Conservation (phyloP, 2,113 vertebrate species). For the Penelope pileata region DNA sequence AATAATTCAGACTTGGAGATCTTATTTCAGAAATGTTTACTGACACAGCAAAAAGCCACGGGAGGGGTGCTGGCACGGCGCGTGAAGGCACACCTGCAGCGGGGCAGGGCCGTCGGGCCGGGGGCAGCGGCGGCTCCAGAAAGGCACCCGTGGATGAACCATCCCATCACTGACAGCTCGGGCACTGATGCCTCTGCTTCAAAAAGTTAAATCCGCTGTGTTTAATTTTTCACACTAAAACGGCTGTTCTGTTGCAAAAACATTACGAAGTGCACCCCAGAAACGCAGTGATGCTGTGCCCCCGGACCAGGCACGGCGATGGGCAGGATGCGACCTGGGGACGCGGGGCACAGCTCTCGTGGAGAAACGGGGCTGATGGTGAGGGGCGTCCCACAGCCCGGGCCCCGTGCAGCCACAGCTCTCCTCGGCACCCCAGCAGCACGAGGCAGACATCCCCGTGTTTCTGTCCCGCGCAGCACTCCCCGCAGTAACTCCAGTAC, state of each 20-base stretch:
- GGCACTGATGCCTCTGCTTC: neutral
- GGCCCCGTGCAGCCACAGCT: accelerated
- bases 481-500: accelerated
- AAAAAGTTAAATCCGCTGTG: neutral
- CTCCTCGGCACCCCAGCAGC: neutral
- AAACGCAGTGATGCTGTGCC: neutral
- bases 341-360: neutral
- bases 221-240: neutral
- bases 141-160: neutral
- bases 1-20: conserved; percentile 86
- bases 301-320: too few species aligned
- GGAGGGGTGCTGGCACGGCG: conserved; percentile 72
- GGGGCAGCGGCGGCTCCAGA: neutral
- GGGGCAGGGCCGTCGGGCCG: too few species aligned
- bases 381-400: neutral
- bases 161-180: neutral
- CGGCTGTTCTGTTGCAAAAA: neutral
- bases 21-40: conserved; percentile 87
- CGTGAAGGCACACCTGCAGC: neutral
- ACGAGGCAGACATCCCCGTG: neutral
- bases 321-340: too few species aligned
- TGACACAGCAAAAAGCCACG: conserved; percentile 78
- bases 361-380: accelerated
- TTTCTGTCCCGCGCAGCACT: neutral
- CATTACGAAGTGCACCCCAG: neutral